A percentile compares a stretch with the other conserved stretches of the same genome.
Conservation (phyloP, 2,113 vertebrate species). For the Oplegnathus fasciatus region DNA sequence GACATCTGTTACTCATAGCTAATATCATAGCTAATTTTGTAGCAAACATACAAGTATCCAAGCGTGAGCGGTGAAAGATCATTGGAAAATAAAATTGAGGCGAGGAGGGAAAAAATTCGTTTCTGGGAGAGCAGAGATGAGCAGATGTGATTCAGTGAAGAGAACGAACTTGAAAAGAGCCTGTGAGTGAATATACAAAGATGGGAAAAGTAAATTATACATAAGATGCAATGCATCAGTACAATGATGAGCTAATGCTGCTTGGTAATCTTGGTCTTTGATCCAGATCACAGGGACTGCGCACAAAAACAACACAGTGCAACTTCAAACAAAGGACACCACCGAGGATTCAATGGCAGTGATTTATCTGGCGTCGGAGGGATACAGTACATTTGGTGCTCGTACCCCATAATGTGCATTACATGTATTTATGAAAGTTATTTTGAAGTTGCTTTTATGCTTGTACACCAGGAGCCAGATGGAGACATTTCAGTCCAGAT, state of each 20-base stretch:
- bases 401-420: background rate
- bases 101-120: too few relatives aligned
- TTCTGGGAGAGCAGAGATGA: background rate
- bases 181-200: background rate
- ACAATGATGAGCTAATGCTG: conserved; percentile 15
- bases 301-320: background rate
- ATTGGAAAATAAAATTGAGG: background rate
- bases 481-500: conserved; percentile 8
- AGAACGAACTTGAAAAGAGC: conserved; percentile 1
- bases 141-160: background rate
- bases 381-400: background rate
- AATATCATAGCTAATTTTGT: background rate
- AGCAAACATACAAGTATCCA: background rate
- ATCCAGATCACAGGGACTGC: conserved; percentile 43
- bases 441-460: conserved; percentile 40
- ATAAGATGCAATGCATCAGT: conserved; percentile 12
- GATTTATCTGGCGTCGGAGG: conserved; percentile 4
- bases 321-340: conserved; percentile 46
- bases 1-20: too few relatives aligned
- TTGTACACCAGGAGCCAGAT: background rate
- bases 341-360: background rate
- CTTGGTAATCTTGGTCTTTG: conserved; percentile 39
- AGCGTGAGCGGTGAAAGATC: background rate
- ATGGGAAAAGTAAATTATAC: background rate
- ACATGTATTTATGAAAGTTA: background rate